Conservation (phyloP, 2,888 invertebrate species). For the Aleiodes leptofemur region DNA sequence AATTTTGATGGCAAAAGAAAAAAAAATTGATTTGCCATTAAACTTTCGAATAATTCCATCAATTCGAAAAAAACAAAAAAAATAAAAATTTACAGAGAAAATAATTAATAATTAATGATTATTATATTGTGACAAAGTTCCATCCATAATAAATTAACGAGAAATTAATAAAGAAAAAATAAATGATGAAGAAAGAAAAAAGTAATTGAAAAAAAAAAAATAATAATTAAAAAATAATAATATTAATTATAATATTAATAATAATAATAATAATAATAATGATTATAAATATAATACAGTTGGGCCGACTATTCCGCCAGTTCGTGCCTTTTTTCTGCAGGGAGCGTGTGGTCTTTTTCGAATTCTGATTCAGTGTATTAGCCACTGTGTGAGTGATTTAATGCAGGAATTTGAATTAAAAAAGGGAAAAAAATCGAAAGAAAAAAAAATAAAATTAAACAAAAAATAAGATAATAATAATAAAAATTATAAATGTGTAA, state of each 20-base stretch:
- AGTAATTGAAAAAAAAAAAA: background rate
- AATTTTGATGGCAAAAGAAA: constrained; percentile 28
- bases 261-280: constrained; percentile 32
- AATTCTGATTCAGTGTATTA: constrained; percentile 55
- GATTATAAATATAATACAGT: constrained; percentile 70
- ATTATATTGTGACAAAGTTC: constrained; percentile 75
- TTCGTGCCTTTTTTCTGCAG: constrained; percentile 75
- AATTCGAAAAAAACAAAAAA: constrained; percentile 6
- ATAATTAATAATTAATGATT: constrained; percentile 58
- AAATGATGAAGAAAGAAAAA: no score
- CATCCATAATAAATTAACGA: constrained; percentile 74
- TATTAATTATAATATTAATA: constrained; percentile 28
- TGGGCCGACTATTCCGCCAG: constrained; percentile 76
- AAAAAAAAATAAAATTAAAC: constrained; percentile 24
- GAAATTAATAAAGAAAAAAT: constrained; percentile 66
- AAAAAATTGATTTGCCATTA: constrained; percentile 27
- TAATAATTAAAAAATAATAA: no score
- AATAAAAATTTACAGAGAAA: constrained; percentile 47
- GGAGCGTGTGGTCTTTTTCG: constrained; percentile 64
- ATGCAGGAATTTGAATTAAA: constrained; percentile 35
- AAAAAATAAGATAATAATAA: constrained; percentile 37
- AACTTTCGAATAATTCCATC: constrained; percentile 38
- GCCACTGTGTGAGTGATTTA: constrained; percentile 42
- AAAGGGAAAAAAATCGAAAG: constrained; percentile 24
- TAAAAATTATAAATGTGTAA: constrained; percentile 37